Evolutionary conservation across 2,888 invertebrate genomes (phyloP).

Genomic region (Cryptus viduatorius): DNA sequence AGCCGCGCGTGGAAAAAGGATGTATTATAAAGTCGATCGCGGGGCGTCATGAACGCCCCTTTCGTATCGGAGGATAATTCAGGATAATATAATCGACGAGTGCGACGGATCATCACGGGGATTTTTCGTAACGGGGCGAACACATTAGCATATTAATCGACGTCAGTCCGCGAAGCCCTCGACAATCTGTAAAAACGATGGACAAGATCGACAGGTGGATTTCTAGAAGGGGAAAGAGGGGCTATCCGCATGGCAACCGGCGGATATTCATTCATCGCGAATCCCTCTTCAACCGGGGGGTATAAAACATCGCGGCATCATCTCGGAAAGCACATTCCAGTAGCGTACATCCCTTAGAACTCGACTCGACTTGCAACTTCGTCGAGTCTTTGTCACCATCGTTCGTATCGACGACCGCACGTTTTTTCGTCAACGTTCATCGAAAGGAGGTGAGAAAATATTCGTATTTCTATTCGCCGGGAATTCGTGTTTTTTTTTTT

Average conservation of each 20-base stretch:
- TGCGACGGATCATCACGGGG: constrained; percentile 63
- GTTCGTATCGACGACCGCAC: constrained; percentile 45
- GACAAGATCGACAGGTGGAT: constrained; percentile 66
- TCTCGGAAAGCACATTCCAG: constrained; percentile 72
- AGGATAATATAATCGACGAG: constrained; percentile 74
- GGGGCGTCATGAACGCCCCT: constrained; percentile 38
- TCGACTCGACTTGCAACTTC: constrained; percentile 14
- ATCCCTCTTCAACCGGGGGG: constrained; percentile 39
- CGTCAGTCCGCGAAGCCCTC: constrained; percentile 71
- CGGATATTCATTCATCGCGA: constrained; percentile 65
- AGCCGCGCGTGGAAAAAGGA: constrained; percentile 39
- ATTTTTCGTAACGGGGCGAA: constrained; percentile 72
- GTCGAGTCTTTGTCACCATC: constrained; percentile 48
- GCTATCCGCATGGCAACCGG: constrained; percentile 73
- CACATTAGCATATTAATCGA: constrained; percentile 81
- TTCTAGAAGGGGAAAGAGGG: constrained; percentile 57
- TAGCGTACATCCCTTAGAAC: constrained; percentile 64
- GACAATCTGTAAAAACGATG: constrained; percentile 70
- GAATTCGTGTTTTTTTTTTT: no score
- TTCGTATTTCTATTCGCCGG: no score
- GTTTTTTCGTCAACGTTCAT: constrained; percentile 10
- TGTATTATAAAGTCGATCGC: constrained; percentile 37
- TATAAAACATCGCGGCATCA: constrained; percentile 76
- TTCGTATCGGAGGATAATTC: constrained; percentile 67
- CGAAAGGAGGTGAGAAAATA: no score